phyloP scores from a whole-genome alignment of 2,888 invertebrate genomes.

The Brassicogethes aeneus region DNA sequence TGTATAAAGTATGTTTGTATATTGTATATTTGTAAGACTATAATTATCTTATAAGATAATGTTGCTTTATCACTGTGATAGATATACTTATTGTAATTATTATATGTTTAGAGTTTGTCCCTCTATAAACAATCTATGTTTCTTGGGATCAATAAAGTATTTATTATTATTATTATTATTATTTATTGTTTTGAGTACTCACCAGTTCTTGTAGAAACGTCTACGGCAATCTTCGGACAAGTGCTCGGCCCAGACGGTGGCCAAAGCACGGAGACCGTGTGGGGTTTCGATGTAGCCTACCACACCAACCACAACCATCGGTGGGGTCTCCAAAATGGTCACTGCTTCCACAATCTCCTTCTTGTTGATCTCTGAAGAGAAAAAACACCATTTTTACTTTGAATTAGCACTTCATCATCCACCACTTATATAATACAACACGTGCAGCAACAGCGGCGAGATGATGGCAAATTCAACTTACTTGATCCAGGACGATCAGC shows the following conservation, averaged over 20 bases:
- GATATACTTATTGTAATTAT: too few species aligned
- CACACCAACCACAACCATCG: conserved; percentile 95
- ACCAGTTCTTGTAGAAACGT: conserved; percentile 99
- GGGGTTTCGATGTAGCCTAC: conserved; percentile 99
- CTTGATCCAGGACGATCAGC: conserved; percentile 98
- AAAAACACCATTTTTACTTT: conserved; percentile 10
- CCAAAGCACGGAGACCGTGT: conserved; percentile 87
- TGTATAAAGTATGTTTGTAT: too few species aligned
- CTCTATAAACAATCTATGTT: too few species aligned
- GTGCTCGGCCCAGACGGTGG: conserved; percentile 98
- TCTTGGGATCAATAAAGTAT: too few species aligned
- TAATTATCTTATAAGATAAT: too few species aligned
- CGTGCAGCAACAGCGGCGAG: too few species aligned
- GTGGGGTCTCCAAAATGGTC: conserved; percentile 95
- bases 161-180: too few species aligned
- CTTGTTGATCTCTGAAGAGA: conserved; percentile 87
- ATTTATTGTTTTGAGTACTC: conserved; percentile 40
- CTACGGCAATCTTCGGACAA: conserved; percentile 97
- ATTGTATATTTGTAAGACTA: too few species aligned
- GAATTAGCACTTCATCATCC: not conserved
- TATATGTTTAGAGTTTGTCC: too few species aligned
- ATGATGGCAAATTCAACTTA: too few species aligned
- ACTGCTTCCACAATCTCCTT: conserved; percentile 99
- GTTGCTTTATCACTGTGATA: too few species aligned
- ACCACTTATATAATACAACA: too few species aligned